Evolutionary conservation across 2,113 vertebrate genomes (phyloP).

Genomic region (Phaethon lepturus): DNA sequence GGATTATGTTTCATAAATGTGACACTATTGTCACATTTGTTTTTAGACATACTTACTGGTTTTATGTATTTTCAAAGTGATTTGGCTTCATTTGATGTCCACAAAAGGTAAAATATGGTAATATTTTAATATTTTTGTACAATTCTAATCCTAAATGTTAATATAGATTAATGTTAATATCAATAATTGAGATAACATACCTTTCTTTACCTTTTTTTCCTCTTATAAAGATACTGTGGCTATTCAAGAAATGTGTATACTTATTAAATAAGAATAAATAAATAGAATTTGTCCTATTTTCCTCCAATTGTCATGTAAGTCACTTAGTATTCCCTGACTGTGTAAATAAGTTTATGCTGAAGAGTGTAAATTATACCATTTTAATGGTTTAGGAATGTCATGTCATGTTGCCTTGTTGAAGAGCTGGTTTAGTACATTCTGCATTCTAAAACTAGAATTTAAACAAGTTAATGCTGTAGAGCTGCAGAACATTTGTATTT

Average conservation of each 20-base stretch:
- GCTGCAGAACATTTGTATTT: not conserved
- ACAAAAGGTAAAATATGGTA: constrained; percentile 66
- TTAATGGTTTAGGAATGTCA: not conserved
- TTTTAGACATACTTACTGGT: not conserved
- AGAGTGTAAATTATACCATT: not conserved
- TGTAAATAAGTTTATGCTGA: not conserved
- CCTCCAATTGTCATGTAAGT: not conserved
- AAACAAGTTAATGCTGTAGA: not conserved
- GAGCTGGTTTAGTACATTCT: not conserved
- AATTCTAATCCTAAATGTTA: not conserved
- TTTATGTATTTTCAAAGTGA: not conserved
- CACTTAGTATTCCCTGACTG: not conserved
- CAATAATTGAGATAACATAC: not conserved
- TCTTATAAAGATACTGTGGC: not conserved
- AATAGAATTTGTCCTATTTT: not conserved
- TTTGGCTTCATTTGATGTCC: not conserved
- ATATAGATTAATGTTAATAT: not conserved
- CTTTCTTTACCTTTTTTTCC: not conserved
- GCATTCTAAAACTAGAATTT: not conserved
- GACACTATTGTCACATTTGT: not conserved
- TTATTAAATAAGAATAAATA: not conserved
- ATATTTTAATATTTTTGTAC: not conserved
- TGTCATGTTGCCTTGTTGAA: not conserved
- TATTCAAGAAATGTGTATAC: not conserved
- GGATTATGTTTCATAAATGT: not conserved